Evolutionary conservation across 2,113 vertebrate genomes (phyloP).

Genomic region (Kryptolebias marmoratus): DNA sequence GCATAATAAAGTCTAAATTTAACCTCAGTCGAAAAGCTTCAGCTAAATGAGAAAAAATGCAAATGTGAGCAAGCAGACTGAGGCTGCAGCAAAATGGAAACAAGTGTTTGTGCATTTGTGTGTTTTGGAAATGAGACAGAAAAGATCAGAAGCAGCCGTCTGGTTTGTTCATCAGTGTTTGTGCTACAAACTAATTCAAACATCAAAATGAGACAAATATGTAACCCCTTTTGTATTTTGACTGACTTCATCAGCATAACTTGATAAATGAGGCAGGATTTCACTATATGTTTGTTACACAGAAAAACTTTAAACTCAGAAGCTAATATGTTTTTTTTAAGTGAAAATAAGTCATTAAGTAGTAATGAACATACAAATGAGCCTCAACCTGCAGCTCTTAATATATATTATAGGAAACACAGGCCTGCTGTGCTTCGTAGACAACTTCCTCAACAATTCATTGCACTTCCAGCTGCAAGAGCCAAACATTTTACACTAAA

Average conservation of each 20-base stretch:
- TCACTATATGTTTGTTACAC: neutral
- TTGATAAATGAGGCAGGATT: neutral
- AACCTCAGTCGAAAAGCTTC: neutral
- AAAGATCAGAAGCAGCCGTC: neutral
- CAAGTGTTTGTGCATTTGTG: neutral
- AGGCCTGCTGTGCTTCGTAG: too few relatives aligned
- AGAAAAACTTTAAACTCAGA: neutral
- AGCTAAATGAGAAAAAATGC: constrained; percentile 8
- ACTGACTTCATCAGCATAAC: constrained; percentile 5
- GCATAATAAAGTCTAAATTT: neutral
- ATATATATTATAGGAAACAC: too few relatives aligned
- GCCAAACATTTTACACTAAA: too few relatives aligned
- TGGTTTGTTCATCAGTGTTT: neutral
- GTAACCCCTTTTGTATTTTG: neutral
- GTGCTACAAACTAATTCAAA: neutral
- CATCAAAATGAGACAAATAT: neutral
- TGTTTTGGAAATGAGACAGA: constrained; percentile 1
- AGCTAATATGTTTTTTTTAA: neutral
- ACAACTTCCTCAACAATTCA: too few relatives aligned
- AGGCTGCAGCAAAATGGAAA: constrained; percentile 14
- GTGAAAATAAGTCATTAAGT: neutral
- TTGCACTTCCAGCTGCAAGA: too few relatives aligned
- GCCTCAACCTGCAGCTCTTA: too few relatives aligned
- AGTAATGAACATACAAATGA: neutral
- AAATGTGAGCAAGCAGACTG: constrained; percentile 6